phyloP scores from a whole-genome alignment of 30 jellyfish, hydroid and myxozoan genomes.

The Aurelia aurita complex sp. Pacific region DNA sequence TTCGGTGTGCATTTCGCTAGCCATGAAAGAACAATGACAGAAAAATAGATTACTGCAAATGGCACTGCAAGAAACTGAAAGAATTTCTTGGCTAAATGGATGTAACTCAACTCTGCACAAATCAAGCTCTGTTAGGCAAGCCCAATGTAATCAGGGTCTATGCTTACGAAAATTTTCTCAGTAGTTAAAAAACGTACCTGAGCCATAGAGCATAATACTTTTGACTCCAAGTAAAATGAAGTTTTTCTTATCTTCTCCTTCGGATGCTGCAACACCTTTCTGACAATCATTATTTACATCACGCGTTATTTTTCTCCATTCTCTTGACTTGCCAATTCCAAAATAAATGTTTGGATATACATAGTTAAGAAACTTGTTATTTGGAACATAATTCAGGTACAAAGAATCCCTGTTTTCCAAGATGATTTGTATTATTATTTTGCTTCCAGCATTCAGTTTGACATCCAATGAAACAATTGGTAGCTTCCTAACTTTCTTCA shows the following conservation, averaged over 20 bases:
- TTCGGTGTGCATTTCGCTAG: too few relatives aligned
- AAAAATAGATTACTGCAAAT: too few relatives aligned
- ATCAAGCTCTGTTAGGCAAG: too few relatives aligned
- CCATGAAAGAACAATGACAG: too few relatives aligned
- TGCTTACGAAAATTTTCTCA: background rate
- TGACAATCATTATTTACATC: conserved; percentile 66
- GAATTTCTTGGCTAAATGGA: too few relatives aligned
- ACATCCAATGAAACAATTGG: conserved; percentile 25
- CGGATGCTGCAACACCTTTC: conserved; percentile 60
- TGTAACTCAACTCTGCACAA: too few relatives aligned
- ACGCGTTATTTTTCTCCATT: conserved; percentile 62
- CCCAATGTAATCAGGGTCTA: too few relatives aligned
- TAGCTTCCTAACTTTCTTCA: background rate
- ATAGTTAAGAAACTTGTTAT: background rate
- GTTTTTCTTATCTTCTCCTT: conserved; percentile 9
- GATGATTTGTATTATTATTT: conserved; percentile 17
- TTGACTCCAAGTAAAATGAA: background rate
- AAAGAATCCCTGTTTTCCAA: conserved; percentile 17
- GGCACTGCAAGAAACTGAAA: too few relatives aligned
- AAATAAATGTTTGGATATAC: conserved; percentile 1
- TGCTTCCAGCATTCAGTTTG: conserved; percentile 18
- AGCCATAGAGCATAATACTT: conserved; percentile 9
- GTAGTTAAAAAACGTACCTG: conserved; percentile 11
- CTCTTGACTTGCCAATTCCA: conserved; percentile 41
- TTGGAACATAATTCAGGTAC: conserved; percentile 8